These are phyloP conservation scores for Shargacucullia verbasci DNA, from an alignment of 2,888 invertebrate species.

Conservation along the genomic window DNA sequence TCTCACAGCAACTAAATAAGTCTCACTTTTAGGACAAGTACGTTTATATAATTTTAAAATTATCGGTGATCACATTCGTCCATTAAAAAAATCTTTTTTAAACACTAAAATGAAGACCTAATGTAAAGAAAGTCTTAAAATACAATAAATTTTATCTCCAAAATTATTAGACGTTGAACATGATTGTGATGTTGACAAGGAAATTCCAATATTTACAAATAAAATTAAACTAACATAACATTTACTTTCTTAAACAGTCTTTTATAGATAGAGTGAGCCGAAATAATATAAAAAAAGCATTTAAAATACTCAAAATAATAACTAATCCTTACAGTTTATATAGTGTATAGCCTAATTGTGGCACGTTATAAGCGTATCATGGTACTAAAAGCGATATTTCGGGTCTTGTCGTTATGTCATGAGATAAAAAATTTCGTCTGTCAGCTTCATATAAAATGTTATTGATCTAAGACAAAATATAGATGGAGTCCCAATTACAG, in stretches of 20 bases:
- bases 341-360: constrained; percentile 55
- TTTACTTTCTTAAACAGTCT: constrained; percentile 49
- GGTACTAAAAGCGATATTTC: constrained; percentile 19
- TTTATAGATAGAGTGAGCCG: constrained; percentile 38
- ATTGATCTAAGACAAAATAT: too few species aligned
- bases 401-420: constrained; percentile 3
- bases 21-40: constrained; percentile 49
- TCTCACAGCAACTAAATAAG: constrained; percentile 47
- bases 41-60: constrained; percentile 54
- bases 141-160: constrained; percentile 38
- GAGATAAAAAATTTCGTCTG: not conserved
- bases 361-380: constrained; percentile 58
- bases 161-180: constrained; percentile 31
- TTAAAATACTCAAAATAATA: constrained; percentile 52
- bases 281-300: constrained; percentile 52
- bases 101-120: constrained; percentile 35
- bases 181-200: constrained; percentile 51
- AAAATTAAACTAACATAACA: constrained; percentile 52
- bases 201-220: constrained; percentile 53
- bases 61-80: constrained; percentile 84
- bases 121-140: constrained; percentile 28
- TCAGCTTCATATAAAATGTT: too few species aligned
- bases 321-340: constrained; percentile 45
- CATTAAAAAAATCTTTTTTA: constrained; percentile 59
- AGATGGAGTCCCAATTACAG: too few species aligned